Evolutionary conservation across 2,113 vertebrate genomes (phyloP).

Genomic region (Willisornis vidua): DNA sequence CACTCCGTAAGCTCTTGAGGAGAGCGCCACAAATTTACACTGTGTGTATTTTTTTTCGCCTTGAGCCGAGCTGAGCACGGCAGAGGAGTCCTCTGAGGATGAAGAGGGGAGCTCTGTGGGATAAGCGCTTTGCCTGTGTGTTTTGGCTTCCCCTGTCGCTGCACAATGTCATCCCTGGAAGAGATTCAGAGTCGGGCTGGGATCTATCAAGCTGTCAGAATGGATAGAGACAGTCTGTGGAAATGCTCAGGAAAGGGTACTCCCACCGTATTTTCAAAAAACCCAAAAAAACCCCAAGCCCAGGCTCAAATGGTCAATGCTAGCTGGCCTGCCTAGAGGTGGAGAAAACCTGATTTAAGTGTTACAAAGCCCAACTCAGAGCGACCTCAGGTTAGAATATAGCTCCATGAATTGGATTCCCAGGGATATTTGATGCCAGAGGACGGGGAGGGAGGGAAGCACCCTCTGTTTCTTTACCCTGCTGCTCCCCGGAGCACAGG

Average conservation of each 20-base stretch:
- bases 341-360: not conserved
- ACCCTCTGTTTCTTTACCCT: not conserved
- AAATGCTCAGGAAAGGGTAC: not conserved
- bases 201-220: not conserved
- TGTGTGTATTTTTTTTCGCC: not conserved
- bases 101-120: not conserved
- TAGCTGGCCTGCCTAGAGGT: not conserved
- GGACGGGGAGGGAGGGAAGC: not conserved
- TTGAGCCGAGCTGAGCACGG: not conserved
- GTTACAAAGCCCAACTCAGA: not conserved
- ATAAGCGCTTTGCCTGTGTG: not conserved
- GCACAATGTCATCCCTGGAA: conserved; percentile 7
- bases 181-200: not conserved
- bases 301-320: not conserved
- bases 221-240: not conserved
- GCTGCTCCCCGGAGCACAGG: not conserved
- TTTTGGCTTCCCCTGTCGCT: not conserved
- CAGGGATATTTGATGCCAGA: not conserved
- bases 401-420: not conserved
- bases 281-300: not conserved
- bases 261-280: not conserved
- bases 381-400: not conserved
- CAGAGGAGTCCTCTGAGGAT: not conserved
- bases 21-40: not conserved
- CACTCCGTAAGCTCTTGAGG: not conserved